Percentiles rank a stretch among this genome's conserved stretches.
These are phyloP conservation scores for Diphyllodes magnificus DNA, from an alignment of 2,113 vertebrate species.

Conservation along the genomic window DNA sequence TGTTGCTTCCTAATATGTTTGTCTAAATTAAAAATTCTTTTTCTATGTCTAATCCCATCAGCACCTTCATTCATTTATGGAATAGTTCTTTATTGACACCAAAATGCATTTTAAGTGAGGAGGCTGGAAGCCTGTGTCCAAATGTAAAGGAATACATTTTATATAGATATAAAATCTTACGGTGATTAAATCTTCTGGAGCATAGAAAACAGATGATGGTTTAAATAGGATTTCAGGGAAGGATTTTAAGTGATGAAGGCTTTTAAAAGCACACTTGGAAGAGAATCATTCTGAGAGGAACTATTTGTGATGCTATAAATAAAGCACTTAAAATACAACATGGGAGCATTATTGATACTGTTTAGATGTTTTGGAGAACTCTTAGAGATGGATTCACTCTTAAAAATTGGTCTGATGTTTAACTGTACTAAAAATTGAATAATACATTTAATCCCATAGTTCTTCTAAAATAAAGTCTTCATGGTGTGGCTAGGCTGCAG, in stretches of 20 bases:
- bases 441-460: background rate
- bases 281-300: background rate
- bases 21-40: background rate
- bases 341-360: background rate
- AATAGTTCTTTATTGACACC: background rate
- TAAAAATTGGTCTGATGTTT: background rate
- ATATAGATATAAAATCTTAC: background rate
- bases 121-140: background rate
- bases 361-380: background rate
- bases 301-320: background rate
- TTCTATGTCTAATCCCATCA: background rate
- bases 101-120: background rate
- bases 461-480: background rate
- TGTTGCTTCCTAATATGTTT: background rate
- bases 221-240: background rate
- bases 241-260: background rate
- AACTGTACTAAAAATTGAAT: background rate
- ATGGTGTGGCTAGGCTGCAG: background rate
- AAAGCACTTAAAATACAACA: background rate
- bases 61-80: background rate
- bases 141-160: background rate
- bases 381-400: background rate
- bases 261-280: background rate
- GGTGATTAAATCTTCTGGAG: background rate
- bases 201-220: background rate